Evolutionary conservation across 2,113 vertebrate genomes (phyloP), one percentile per base, ranked within the genome.

Genomic region (Pseudorasbora parva): DNA sequence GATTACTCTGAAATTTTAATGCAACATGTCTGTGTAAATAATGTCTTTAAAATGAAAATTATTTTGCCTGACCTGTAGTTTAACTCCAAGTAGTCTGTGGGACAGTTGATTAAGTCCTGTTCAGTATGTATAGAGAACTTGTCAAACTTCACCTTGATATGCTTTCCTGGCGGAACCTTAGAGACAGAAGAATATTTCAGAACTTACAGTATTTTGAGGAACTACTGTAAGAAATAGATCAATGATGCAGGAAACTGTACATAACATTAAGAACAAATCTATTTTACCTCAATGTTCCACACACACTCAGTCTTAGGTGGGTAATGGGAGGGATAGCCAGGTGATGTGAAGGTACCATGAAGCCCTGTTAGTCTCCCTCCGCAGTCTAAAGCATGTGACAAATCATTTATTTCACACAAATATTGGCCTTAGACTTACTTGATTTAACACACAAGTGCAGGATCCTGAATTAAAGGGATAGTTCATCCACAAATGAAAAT

Each of bases 281-380:
- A 81, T 11, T 89, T 91, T 73, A 97, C 98, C 96, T 97, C 83
- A 0, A 99, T 96, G 57, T 89, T 86, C 97, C 98, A 99, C 0
- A 90, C 88, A 37, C 97, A 98, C 7, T 93, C 88, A 0, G 7
- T 86, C 41, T 68, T 74, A 2, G 97, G 95, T 0, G 97, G 96
- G 78, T 98, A 99, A 91, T 96, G 95, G 1, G 93, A 95, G 0
- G 98, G 97, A 75, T 94, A 97, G 85, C 95, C 97, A 0, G 97
- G 97, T 3, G 95, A 97, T 0, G 88, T 95, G 78, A 99, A 94
- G 2, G 56, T 93, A 33, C 98, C 97, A 0, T 78, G 86, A 12
- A 86, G 25, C 14, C 82, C 94, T 0, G 1, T 92, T 80, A 98
- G 91, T 1, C 17, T 82, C 3, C 94, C 95, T 4, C 97, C 96